Evolutionary conservation across 35 echinoderm and acorn worm species (phyloP).

Genomic region (Holothuria glaberrima): DNA sequence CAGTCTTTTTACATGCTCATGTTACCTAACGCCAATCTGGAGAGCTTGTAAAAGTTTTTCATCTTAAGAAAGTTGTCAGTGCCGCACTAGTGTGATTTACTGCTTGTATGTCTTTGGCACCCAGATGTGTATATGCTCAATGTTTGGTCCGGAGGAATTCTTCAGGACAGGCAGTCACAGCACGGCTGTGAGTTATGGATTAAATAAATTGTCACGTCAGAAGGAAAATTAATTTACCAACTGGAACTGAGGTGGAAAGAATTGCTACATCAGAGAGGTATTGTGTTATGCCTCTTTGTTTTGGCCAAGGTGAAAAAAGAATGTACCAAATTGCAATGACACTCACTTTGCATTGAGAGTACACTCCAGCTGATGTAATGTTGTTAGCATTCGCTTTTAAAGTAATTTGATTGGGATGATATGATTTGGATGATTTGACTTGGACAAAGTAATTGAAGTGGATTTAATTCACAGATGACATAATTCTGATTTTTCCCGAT

Average conservation of each 20-base stretch:
- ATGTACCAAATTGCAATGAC: not conserved
- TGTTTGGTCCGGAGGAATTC: not conserved
- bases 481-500: too few relatives aligned
- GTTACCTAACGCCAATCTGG: too few relatives aligned
- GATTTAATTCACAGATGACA: too few relatives aligned
- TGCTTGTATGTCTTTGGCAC: conserved; percentile 10
- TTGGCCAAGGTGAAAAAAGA: not conserved
- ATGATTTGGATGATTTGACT: not conserved
- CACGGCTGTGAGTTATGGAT: conserved; percentile 7
- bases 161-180: not conserved
- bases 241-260: not conserved
- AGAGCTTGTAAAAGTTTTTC: too few relatives aligned
- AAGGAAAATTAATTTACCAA: conserved; percentile 31
- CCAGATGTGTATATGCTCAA: conserved; percentile 8
- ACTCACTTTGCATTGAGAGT: not conserved
- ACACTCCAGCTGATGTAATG: not conserved
- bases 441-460: too few relatives aligned
- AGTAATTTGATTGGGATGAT: not conserved
- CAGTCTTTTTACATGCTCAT: too few relatives aligned
- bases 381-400: not conserved
- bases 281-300: not conserved
- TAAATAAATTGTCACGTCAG: conserved; percentile 33
- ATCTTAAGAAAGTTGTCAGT: too few relatives aligned
- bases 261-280: not conserved
- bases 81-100: conserved; percentile 16